phyloP scores from a whole-genome alignment of 2,113 vertebrate genomes.

The Otus sunia region DNA sequence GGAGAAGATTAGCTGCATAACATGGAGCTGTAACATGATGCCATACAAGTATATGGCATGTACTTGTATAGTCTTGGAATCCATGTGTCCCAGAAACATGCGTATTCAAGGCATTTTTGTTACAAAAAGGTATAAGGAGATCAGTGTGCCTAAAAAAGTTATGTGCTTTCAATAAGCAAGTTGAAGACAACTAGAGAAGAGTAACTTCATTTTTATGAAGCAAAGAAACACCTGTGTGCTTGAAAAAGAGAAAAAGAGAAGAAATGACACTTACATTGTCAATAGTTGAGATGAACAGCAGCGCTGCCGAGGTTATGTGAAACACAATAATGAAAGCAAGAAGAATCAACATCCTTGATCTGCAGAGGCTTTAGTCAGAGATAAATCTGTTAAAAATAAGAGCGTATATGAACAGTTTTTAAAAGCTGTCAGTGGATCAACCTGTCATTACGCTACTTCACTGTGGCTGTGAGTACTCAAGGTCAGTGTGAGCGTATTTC shows the following conservation, averaged over 20 bases:
- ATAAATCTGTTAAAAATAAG: constrained; percentile 19
- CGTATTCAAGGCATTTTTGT: not conserved
- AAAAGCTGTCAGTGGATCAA: not conserved
- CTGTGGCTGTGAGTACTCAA: not conserved
- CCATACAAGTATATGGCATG: not conserved
- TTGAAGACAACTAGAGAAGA: not conserved
- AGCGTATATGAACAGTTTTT: not conserved
- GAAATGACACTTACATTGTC: constrained; percentile 74
- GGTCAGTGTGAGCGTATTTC: not conserved
- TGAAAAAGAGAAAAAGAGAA: not conserved
- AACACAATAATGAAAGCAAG: constrained; percentile 81
- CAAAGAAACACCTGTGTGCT: not conserved
- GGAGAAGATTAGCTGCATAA: not conserved
- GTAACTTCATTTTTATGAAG: not conserved
- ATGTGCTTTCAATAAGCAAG: not conserved
- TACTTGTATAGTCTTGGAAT: not conserved
- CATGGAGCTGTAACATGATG: not conserved
- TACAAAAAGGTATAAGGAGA: not conserved
- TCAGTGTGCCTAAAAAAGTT: not conserved
- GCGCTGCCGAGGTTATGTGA: constrained; percentile 74
- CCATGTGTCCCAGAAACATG: not conserved
- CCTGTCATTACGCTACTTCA: not conserved
- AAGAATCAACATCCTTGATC: constrained; percentile 78
- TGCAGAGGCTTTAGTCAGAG: not conserved
- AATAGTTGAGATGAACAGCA: constrained; percentile 79